phyloP scores from a whole-genome alignment of 2,797 vertebrate species.

The Microctenopoma stevenorrisi region DNA sequence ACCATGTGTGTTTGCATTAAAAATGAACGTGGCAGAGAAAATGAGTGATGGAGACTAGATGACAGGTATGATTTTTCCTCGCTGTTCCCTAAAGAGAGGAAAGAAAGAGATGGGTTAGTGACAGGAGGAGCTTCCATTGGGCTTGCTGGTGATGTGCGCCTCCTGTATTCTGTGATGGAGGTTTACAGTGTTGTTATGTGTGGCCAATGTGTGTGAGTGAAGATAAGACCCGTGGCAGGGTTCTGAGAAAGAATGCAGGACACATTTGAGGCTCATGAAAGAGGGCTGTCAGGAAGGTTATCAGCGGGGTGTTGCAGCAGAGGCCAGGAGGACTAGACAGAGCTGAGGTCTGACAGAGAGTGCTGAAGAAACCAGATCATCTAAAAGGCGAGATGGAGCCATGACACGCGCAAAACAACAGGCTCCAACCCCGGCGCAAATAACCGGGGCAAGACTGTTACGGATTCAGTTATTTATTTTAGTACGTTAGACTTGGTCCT shows the following conservation, averaged over 20 bases:
- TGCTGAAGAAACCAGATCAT: slow-evolving; percentile 32
- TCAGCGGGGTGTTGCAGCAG: slow-evolving; percentile 60
- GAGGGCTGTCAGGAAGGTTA: slow-evolving; percentile 77
- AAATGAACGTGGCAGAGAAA: slow-evolving; percentile 44
- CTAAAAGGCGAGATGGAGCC: slow-evolving; percentile 29
- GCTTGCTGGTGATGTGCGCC: slow-evolving; percentile 22
- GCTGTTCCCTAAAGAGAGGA: slow-evolving; percentile 22
- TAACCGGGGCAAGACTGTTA: slow-evolving; percentile 45
- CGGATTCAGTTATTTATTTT: slow-evolving; percentile 75
- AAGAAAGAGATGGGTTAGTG: slow-evolving; percentile 34
- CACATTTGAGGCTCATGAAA: slow-evolving; percentile 72
- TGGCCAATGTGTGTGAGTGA: slow-evolving; percentile 75
- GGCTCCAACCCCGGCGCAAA: slow-evolving; percentile 36
- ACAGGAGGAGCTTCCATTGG: slow-evolving; percentile 38
- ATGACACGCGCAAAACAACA: slow-evolving; percentile 55
- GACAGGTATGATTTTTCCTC: slow-evolving; percentile 36
- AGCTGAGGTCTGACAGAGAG: slow-evolving; percentile 42
- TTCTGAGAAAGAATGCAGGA: slow-evolving; percentile 62
- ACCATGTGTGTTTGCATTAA: slow-evolving; percentile 23
- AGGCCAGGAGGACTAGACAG: slow-evolving; percentile 48
- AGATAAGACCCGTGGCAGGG: slow-evolving; percentile 77
- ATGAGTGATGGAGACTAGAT: slow-evolving; percentile 49
- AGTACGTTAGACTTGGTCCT: slow-evolving; percentile 60
- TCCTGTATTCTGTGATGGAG: slow-evolving; percentile 31
- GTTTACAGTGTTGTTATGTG: slow-evolving; percentile 58